Evolutionary conservation across 2,113 vertebrate genomes (phyloP).

Genomic region (Chloroceryle aenea): DNA sequence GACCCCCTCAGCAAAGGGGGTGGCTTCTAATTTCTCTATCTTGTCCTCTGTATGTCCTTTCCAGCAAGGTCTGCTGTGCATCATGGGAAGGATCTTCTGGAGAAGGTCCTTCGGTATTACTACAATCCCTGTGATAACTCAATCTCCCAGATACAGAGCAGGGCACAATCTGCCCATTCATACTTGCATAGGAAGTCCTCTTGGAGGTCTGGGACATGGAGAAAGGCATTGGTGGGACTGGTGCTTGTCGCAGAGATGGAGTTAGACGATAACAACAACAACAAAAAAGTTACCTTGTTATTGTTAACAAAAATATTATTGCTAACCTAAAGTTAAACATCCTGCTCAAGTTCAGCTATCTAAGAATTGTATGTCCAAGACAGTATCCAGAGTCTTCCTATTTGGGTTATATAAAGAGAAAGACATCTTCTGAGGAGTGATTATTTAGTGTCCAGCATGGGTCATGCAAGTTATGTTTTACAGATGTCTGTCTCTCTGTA

Average conservation of each 20-base stretch:
- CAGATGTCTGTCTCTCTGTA: not conserved
- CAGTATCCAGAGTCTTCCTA: not conserved
- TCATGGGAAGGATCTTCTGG: not conserved
- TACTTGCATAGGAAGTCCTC: not conserved
- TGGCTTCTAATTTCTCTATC: not conserved
- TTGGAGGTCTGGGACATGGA: accelerated
- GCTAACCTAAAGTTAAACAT: not conserved
- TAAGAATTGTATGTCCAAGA: not conserved
- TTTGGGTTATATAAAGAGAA: not conserved
- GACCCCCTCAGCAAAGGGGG: not conserved
- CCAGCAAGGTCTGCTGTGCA: not conserved
- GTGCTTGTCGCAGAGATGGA: not conserved
- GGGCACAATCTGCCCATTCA: not conserved
- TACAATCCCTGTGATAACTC: not conserved
- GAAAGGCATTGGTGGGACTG: not conserved
- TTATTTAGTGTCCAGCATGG: not conserved
- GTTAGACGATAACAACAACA: not conserved
- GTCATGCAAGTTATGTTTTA: not conserved
- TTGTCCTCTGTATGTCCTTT: accelerated
- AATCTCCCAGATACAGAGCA: accelerated
- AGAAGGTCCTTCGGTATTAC: not conserved
- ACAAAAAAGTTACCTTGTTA: not conserved
- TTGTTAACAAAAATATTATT: not conserved
- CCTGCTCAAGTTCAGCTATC: not conserved
- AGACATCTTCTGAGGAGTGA: not conserved